These are phyloP conservation scores for Mastomys natalensis DNA, from an alignment of 2,113 vertebrate species.

Conservation along the genomic window DNA sequence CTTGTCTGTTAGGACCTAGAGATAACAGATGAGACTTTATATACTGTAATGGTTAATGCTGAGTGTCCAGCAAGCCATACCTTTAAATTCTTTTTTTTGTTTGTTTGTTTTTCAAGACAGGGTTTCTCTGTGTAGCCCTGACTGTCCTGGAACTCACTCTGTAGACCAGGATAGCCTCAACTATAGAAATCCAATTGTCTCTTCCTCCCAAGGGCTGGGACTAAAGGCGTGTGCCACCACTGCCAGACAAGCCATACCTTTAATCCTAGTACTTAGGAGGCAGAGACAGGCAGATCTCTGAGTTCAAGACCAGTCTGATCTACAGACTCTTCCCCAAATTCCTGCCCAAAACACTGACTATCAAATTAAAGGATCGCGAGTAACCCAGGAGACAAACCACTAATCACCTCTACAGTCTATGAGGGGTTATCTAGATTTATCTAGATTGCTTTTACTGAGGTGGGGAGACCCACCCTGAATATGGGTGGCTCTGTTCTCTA, in stretches of 20 bases:
- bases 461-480: neutral
- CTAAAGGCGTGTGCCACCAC: no score
- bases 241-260: fast-evolving
- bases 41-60: neutral
- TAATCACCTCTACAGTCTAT: no score
- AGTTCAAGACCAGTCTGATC: neutral
- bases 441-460: neutral
- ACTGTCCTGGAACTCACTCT: no score
- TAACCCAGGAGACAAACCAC: no score
- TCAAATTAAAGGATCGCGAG: neutral
- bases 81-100: no score
- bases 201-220: no score
- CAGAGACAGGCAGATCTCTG: neutral
- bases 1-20: neutral
- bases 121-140: no score
- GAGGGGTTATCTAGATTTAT: neutral
- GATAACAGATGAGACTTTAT: neutral
- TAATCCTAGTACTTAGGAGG: neutral
- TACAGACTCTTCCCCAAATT: neutral
- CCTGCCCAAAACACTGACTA: neutral
- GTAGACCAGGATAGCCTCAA: no score
- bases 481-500: no score
- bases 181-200: no score
- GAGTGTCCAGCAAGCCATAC: neutral
- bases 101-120: no score